phyloP scores from a whole-genome alignment of 2,888 invertebrate species.

The Melanchra persicariae region DNA sequence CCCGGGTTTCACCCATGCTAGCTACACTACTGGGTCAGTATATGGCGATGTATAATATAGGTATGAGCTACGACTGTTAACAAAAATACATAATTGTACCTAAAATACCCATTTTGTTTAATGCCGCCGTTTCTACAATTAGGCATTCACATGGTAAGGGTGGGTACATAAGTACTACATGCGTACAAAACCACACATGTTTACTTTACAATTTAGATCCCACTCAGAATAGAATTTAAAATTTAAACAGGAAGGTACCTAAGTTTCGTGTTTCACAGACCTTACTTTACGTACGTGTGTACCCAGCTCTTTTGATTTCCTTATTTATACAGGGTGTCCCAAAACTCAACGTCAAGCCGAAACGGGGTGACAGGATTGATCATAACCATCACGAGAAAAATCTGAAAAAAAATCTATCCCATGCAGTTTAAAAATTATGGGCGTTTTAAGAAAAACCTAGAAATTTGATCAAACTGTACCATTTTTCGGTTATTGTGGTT shows the following conservation, averaged over 20 bases:
- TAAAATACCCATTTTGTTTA: constrained; percentile 37
- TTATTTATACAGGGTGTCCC: too few species aligned
- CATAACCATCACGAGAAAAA: too few species aligned
- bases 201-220: constrained; percentile 64
- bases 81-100: constrained; percentile 44
- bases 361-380: too few species aligned
- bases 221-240: constrained; percentile 71
- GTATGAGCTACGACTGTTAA: constrained; percentile 12
- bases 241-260: constrained; percentile 68
- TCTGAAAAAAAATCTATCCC: too few species aligned
- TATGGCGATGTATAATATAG: constrained; percentile 38
- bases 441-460: too few species aligned
- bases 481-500: too few species aligned
- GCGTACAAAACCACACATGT: constrained; percentile 57
- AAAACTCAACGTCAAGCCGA: too few species aligned
- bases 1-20: too few species aligned
- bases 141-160: constrained; percentile 41
- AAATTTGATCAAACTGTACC: too few species aligned
- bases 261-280: constrained; percentile 63
- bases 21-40: too few species aligned
- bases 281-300: constrained; percentile 43
- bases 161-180: constrained; percentile 19
- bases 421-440: too few species aligned
- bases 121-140: constrained; percentile 37
- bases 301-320: constrained; percentile 55